Evolutionary conservation across 2,888 invertebrate species (phyloP).

Genomic region (Trisateles emortualis): DNA sequence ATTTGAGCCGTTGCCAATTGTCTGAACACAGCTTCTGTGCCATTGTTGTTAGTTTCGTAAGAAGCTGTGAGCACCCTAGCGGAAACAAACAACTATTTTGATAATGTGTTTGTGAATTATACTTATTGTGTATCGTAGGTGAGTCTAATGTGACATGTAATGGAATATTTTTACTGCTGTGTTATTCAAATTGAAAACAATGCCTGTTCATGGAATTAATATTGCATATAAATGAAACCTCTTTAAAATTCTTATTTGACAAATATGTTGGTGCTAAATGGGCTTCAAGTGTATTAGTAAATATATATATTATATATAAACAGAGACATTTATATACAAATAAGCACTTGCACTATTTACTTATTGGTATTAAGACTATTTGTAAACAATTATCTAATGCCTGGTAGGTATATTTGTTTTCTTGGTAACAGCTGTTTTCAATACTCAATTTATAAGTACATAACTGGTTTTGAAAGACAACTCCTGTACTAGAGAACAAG

Average conservation of each 20-base stretch:
- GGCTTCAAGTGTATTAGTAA: conserved; percentile 11
- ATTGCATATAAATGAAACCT: conserved; percentile 19
- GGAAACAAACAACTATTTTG: conserved; percentile 60
- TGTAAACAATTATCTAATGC: neutral
- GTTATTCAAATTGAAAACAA: conserved; percentile 9
- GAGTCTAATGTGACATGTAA: neutral
- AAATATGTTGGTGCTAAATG: conserved; percentile 9
- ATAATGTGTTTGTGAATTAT: conserved; percentile 28
- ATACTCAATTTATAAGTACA: neutral
- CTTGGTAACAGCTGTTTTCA: neutral
- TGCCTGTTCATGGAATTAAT: conserved; percentile 7
- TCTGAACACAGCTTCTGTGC: conserved; percentile 73
- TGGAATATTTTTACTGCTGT: conserved; percentile 1
- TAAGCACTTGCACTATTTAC: neutral
- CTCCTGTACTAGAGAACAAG: too few species aligned
- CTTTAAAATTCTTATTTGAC: conserved; percentile 36
- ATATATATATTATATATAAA: conserved; percentile 1
- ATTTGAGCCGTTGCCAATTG: conserved; percentile 77
- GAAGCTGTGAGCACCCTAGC: conserved; percentile 66
- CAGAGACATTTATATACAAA: too few species aligned
- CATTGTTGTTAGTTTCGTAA: conserved; percentile 81
- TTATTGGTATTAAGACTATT: neutral
- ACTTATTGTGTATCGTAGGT: conserved; percentile 20
- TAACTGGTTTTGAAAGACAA: too few species aligned
- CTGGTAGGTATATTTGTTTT: neutral